phyloP scores from a whole-genome alignment of 2,888 invertebrate species.

The Endomychus coccineus region DNA sequence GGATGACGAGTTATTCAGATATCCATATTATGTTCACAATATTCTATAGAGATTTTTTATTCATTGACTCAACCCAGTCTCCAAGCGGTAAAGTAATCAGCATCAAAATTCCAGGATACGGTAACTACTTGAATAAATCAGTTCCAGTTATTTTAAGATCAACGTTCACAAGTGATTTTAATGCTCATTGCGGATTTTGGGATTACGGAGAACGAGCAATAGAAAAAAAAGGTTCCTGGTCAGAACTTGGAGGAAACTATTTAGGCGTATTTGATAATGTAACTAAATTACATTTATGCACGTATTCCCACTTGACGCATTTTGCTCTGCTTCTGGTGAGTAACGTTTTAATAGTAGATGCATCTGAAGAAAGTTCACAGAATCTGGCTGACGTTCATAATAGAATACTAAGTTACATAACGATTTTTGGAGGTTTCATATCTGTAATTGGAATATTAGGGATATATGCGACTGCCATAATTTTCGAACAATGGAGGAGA shows the following conservation, averaged over 20 bases:
- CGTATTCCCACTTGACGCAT: conserved; percentile 53
- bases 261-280: conserved; percentile 31
- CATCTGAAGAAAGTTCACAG: conserved; percentile 3
- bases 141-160: conserved; percentile 50
- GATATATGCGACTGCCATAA: conserved; percentile 48
- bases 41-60: conserved; percentile 35
- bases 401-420: too few relatives aligned
- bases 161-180: conserved; percentile 36
- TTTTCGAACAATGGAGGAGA: conserved; percentile 54
- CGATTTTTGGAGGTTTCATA: conserved; percentile 45
- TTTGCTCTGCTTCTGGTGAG: conserved; percentile 49
- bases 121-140: conserved; percentile 48
- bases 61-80: conserved; percentile 24
- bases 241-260: conserved; percentile 48
- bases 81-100: conserved; percentile 53
- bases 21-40: conserved; percentile 27
- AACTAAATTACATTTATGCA: conserved; percentile 46
- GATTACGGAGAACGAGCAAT: conserved; percentile 40
- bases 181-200: conserved; percentile 50
- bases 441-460: conserved; percentile 48
- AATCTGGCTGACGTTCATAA: too few relatives aligned
- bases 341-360: conserved; percentile 15
- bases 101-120: conserved; percentile 52
- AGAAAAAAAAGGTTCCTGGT: conserved; percentile 48
- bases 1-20: conserved; percentile 13